These are phyloP conservation scores for Stramonita haemastoma DNA, from an alignment of 2,888 invertebrate species.

Conservation along the genomic window DNA sequence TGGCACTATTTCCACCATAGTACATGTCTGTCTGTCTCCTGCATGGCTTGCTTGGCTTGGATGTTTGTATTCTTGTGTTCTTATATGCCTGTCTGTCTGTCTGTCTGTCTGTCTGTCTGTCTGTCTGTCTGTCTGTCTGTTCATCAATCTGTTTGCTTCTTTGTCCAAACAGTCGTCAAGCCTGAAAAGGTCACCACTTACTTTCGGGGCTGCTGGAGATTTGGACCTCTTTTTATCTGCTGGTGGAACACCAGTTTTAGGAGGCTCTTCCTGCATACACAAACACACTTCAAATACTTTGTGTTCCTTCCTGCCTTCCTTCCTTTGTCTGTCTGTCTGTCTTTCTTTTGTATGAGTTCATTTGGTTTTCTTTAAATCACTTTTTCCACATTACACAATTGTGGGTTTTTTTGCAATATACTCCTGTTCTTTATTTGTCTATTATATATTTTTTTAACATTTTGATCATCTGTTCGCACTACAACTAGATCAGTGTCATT, in stretches of 20 bases:
- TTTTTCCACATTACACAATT: neutral
- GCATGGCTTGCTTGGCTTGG: too few relatives aligned
- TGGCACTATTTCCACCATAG: too few relatives aligned
- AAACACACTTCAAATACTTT: neutral
- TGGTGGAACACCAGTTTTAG: neutral
- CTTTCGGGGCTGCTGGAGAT: neutral
- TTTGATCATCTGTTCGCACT: neutral
- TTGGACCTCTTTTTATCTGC: neutral
- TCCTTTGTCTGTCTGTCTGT: neutral
- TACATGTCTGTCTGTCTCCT: too few relatives aligned
- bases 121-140: neutral
- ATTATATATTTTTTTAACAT: neutral
- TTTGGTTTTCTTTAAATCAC: neutral
- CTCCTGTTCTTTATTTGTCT: too few relatives aligned
- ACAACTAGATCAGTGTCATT: neutral
- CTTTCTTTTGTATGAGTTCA: neutral
- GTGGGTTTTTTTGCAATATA: neutral
- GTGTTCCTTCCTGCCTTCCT: neutral
- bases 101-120: too few relatives aligned
- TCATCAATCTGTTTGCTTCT: too few relatives aligned
- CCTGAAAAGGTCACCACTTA: neutral
- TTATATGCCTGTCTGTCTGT: too few relatives aligned
- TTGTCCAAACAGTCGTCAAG: neutral
- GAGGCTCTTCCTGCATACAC: neutral
- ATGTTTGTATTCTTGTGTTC: too few relatives aligned